phyloP scores from a whole-genome alignment of 2,113 vertebrate genomes.

The Zeus faber region DNA sequence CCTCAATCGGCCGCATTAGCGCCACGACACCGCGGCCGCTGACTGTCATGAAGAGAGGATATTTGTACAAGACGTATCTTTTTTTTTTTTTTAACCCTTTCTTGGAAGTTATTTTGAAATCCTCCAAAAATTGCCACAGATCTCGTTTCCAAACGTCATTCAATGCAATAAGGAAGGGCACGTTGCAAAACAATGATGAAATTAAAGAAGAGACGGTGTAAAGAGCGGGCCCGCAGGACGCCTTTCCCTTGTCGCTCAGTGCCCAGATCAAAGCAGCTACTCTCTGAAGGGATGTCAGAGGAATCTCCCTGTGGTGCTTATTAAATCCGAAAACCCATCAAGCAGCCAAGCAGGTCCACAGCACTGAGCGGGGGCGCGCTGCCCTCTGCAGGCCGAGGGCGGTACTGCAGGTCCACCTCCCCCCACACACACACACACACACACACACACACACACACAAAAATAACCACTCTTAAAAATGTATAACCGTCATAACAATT shows the following conservation, averaged over 20 bases:
- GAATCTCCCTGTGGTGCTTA: conserved; percentile 12
- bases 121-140: conserved; percentile 6
- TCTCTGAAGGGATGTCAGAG: no score
- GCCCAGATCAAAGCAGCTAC: conserved; percentile 33
- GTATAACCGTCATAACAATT: no score
- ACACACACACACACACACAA: no score
- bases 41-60: neutral
- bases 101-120: no score
- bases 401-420: conserved; percentile 19
- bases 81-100: no score
- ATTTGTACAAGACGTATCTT: no score
- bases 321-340: neutral
- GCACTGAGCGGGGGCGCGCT: conserved; percentile 42
- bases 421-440: neutral
- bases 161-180: conserved; percentile 10
- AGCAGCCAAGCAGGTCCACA: neutral
- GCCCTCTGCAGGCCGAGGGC: conserved; percentile 57
- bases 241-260: conserved; percentile 21
- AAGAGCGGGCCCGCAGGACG: conserved; percentile 6
- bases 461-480: no score
- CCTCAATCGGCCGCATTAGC: neutral
- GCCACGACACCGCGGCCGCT: neutral
- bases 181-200: conserved; percentile 31
- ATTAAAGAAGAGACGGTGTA: conserved; percentile 13
- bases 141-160: conserved; percentile 18